Percentiles rank a stretch among this genome's conserved stretches.
These are phyloP conservation scores for Papilio protenor DNA, from an alignment of 2,888 invertebrate species.

Conservation along the genomic window DNA sequence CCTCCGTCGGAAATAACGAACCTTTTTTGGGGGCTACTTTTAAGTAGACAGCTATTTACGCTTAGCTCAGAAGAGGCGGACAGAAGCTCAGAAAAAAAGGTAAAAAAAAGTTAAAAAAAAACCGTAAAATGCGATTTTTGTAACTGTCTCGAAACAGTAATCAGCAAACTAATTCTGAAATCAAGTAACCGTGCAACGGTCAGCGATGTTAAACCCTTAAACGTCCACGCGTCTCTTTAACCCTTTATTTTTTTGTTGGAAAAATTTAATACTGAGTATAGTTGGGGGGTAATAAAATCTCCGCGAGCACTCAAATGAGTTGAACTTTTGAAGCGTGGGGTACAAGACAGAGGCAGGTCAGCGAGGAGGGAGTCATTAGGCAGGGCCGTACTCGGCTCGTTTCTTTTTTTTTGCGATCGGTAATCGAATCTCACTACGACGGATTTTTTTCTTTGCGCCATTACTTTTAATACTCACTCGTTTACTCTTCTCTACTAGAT, in stretches of 20 bases:
- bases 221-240: slow-evolving; percentile 72
- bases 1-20: slow-evolving; percentile 41
- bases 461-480: slow-evolving; percentile 10
- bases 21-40: slow-evolving; percentile 42
- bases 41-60: slow-evolving; percentile 43
- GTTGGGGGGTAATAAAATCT: slow-evolving; percentile 84
- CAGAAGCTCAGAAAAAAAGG: slow-evolving; percentile 40
- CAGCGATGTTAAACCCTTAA: slow-evolving; percentile 71
- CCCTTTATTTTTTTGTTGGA: slow-evolving; percentile 64
- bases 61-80: slow-evolving; percentile 41
- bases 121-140: slow-evolving; percentile 56
- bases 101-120: slow-evolving; percentile 46
- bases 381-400: slow-evolving; percentile 64
- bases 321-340: slow-evolving; percentile 83
- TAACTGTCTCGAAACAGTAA: slow-evolving; percentile 77
- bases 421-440: slow-evolving; percentile 44
- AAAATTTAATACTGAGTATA: slow-evolving; percentile 78
- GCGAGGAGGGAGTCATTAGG: slow-evolving; percentile 73
- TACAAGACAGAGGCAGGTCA: slow-evolving; percentile 82
- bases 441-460: slow-evolving; percentile 35
- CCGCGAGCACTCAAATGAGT: slow-evolving; percentile 83
- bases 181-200: slow-evolving; percentile 78
- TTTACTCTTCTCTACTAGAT: background rate
- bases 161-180: slow-evolving; percentile 75
- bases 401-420: slow-evolving; percentile 38